These are phyloP conservation scores for Centropus bengalensis DNA, from an alignment of 2,113 vertebrate species.

Conservation along the genomic window DNA sequence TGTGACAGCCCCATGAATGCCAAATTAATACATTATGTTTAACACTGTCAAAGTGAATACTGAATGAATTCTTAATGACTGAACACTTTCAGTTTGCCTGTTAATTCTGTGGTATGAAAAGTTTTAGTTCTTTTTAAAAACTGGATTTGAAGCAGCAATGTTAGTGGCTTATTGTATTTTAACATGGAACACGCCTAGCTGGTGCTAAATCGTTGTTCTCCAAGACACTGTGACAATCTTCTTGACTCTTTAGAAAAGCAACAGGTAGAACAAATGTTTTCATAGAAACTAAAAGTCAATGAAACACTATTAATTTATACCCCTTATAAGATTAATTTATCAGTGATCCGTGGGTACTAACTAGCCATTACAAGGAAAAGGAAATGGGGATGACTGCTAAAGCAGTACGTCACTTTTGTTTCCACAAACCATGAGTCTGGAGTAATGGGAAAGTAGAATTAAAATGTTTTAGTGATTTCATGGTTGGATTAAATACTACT, in stretches of 20 bases:
- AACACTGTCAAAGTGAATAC: conserved; percentile 25
- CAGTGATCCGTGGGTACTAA: background rate
- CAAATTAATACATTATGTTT: conserved; percentile 50
- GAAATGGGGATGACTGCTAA: background rate
- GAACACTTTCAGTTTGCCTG: conserved; percentile 1
- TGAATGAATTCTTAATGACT: conserved; percentile 39
- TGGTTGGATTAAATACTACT: background rate
- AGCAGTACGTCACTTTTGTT: background rate
- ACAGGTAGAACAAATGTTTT: background rate
- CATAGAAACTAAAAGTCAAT: background rate
- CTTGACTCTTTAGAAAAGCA: background rate
- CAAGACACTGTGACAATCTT: background rate
- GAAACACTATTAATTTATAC: background rate
- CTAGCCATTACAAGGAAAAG: background rate
- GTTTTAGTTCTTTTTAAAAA: conserved; percentile 6
- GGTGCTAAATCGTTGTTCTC: background rate
- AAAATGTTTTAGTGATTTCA: background rate
- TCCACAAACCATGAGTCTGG: background rate
- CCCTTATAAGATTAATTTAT: background rate
- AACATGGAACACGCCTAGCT: background rate
- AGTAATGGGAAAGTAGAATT: background rate
- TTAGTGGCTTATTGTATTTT: background rate
- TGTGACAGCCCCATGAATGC: conserved; percentile 35
- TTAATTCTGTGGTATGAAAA: background rate
- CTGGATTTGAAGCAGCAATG: background rate